These are phyloP conservation scores for Calidris pugnax DNA, from an alignment of 2,113 vertebrate species.

Conservation along the genomic window DNA sequence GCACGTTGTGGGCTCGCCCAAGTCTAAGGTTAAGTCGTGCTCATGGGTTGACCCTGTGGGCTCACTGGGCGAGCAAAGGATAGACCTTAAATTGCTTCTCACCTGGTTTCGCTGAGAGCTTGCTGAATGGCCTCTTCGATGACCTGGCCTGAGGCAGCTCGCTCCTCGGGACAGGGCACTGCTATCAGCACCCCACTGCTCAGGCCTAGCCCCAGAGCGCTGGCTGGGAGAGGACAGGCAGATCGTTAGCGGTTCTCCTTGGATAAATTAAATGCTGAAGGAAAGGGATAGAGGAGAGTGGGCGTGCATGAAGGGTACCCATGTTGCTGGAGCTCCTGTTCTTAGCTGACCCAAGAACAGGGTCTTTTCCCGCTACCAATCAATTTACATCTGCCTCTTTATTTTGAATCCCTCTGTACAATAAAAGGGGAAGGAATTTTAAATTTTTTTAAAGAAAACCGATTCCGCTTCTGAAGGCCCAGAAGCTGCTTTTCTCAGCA, in stretches of 20 bases:
- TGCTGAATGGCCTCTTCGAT: constrained; percentile 82
- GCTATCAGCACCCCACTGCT: constrained; percentile 84
- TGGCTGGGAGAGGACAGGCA: constrained; percentile 61
- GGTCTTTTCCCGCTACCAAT: background rate
- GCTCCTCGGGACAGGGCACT: constrained; percentile 84
- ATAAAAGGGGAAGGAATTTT: background rate
- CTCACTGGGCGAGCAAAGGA: background rate
- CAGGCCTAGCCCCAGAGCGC: constrained; percentile 76
- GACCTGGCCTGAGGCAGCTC: constrained; percentile 74
- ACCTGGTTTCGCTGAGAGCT: constrained; percentile 83
- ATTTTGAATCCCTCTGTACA: background rate
- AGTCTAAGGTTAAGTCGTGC: background rate
- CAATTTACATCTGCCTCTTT: background rate
- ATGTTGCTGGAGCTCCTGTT: background rate
- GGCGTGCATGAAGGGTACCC: background rate
- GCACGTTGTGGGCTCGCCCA: background rate
- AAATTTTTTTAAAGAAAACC: background rate
- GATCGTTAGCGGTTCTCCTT: background rate
- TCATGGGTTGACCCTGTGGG: background rate
- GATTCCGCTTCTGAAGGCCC: background rate
- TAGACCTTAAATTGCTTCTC: background rate
- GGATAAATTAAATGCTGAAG: background rate
- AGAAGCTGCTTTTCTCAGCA: background rate
- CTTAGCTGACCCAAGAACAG: background rate
- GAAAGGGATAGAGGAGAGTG: background rate